Evolutionary conservation across 23 tunicate species (phyloP), one percentile per base, ranked within the genome.

Genomic region (Trididemnum clinides): DNA sequence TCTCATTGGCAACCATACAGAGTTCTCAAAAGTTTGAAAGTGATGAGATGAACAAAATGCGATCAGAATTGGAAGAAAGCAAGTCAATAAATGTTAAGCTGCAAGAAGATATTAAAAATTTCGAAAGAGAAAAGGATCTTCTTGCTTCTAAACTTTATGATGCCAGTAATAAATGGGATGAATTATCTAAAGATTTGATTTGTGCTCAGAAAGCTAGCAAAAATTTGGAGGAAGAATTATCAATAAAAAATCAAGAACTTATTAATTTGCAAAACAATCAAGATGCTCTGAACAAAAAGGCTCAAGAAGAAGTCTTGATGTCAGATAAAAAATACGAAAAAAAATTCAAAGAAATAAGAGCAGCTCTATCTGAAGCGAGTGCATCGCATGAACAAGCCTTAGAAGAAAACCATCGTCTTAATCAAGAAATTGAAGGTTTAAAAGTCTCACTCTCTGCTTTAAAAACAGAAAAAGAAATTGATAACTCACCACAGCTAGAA

Each of bases 1-100:
- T 92, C 6, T 35, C 97, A 33, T 33, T 92, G 28, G 84, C 77
- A 27, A 44, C n/a, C n/a, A n/a, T n/a, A n/a, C n/a, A n/a, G n/a
- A n/a, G n/a, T n/a, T n/a, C n/a, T n/a, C n/a, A n/a, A n/a, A n/a
- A n/a, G n/a, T n/a, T n/a, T n/a, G n/a, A 29, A 6, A 39, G 1
- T 51, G 49, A 75, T 3, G 22, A 38, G 38, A 5, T 5, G 4
- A 21, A 64, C 34, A 63, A 54, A 32, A 73, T 33, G 35, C 12
- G 57, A 3, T 18, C 18, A 51, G 82, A 71, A 33, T 44, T 84
- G 20, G 39, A 44, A 20, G 25, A n/a, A n/a, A n/a, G n/a, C n/a
- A n/a, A n/a, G n/a, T n/a, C n/a, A n/a, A n/a, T n/a, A n/a, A n/a
- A n/a, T n/a, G n/a, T n/a, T n/a, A n/a, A n/a, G n/a, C n/a, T n/a